Evolutionary conservation across 2,797 vertebrate species (phyloP).

Genomic region (Carcharodon carcharias): DNA sequence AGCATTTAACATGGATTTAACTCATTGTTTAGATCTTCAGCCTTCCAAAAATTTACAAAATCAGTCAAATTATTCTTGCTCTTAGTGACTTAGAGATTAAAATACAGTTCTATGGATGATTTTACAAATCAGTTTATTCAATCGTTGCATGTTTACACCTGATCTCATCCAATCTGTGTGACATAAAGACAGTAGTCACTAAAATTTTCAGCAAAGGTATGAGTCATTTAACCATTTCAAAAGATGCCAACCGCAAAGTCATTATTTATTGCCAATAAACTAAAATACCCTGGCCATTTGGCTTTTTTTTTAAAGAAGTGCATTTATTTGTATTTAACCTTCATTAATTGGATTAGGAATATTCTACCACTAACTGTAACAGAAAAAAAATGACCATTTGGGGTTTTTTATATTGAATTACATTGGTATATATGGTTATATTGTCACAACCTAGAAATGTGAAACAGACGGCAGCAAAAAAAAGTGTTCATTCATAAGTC

Average conservation of each 20-base stretch:
- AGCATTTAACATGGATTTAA: background rate
- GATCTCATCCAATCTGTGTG: background rate
- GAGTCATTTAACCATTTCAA: conserved; percentile 8
- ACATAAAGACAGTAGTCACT: background rate
- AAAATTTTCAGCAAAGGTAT: background rate
- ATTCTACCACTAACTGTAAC: background rate
- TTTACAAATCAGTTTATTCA: conserved; percentile 22
- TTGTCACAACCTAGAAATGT: background rate
- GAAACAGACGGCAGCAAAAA: conserved; percentile 18
- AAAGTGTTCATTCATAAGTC: background rate
- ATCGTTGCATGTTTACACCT: background rate
- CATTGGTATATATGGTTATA: background rate
- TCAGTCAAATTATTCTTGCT: background rate
- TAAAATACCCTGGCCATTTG: background rate
- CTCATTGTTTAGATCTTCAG: background rate
- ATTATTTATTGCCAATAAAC: background rate
- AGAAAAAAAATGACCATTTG: background rate
- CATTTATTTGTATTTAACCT: background rate
- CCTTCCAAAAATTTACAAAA: background rate
- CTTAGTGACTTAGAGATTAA: conserved; percentile 32
- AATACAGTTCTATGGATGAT: background rate
- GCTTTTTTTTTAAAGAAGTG: background rate
- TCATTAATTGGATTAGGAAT: background rate
- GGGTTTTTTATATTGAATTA: background rate
- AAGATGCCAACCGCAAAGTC: background rate